phyloP scores from a whole-genome alignment of 35 echinoderm and acorn worm species.

The Nesometra sesokonis region DNA sequence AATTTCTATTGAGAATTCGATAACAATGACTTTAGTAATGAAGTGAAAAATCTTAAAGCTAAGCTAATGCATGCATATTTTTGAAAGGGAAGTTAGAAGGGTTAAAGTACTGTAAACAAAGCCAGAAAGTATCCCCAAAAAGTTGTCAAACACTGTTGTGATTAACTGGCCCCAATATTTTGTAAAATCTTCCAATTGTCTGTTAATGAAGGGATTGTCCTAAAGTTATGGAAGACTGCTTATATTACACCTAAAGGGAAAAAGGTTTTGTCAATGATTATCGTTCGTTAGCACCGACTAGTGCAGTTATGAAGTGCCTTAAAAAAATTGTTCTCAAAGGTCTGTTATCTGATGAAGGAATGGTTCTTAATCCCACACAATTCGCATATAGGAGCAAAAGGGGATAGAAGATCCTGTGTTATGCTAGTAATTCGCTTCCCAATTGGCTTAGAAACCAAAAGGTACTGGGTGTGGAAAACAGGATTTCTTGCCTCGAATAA shows the following conservation, averaged over 20 bases:
- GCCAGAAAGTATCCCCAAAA: constrained; percentile 17
- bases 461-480: too few relatives aligned
- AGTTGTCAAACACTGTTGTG: constrained; percentile 16
- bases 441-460: too few relatives aligned
- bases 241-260: constrained; percentile 31
- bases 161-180: constrained; percentile 27
- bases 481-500: too few relatives aligned
- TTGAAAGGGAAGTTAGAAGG: constrained; percentile 17
- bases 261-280: constrained; percentile 22
- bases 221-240: constrained; percentile 35
- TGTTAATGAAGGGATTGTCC: constrained; percentile 18
- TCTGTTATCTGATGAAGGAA: not conserved
- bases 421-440: too few relatives aligned
- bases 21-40: constrained; percentile 1
- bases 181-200: constrained; percentile 28
- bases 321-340: not conserved
- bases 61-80: not conserved
- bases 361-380: not conserved
- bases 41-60: constrained; percentile 3
- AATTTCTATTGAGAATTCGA: constrained; percentile 20
- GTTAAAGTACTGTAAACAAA: constrained; percentile 23
- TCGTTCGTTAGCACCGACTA: not conserved
- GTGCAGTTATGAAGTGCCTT: constrained; percentile 24
- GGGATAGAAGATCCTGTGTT: constrained; percentile 10
- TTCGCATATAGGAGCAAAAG: constrained; percentile 1